Conservation (phyloP, 2,797 vertebrate genomes). For the Periparus ater region DNA sequence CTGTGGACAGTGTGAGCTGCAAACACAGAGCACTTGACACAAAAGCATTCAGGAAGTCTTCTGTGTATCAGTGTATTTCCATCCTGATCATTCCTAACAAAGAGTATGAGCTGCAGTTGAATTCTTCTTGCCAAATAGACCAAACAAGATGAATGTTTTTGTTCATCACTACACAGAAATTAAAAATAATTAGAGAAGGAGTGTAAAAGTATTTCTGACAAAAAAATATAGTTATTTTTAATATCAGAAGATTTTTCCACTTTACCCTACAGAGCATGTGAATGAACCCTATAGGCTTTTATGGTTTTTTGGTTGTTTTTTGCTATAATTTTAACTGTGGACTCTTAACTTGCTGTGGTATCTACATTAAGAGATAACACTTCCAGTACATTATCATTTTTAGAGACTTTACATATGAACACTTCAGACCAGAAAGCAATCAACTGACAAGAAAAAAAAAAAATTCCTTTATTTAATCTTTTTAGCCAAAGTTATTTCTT, state of each 20-base stretch:
- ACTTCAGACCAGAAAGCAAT: background rate
- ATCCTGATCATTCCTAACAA: background rate
- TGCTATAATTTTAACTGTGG: background rate
- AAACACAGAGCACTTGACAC: background rate
- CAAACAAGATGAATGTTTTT: accelerated
- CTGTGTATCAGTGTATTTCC: background rate
- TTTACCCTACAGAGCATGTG: background rate
- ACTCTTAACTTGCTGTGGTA: background rate
- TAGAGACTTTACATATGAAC: background rate
- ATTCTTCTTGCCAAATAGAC: background rate
- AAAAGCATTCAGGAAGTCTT: background rate
- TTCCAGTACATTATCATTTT: background rate
- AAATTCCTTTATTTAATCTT: background rate
- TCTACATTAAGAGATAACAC: background rate
- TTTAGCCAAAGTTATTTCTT: background rate
- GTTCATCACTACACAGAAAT: background rate
- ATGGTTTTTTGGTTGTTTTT: background rate
- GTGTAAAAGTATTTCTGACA: background rate
- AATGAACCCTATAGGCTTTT: background rate
- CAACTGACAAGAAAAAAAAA: background rate
- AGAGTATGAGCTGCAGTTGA: background rate
- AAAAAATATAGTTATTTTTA: background rate
- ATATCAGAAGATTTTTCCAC: background rate
- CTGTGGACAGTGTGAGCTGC: background rate
- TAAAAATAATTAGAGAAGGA: background rate